phyloP scores from a whole-genome alignment of 2,113 vertebrate species.

The Megalops atlanticus region DNA sequence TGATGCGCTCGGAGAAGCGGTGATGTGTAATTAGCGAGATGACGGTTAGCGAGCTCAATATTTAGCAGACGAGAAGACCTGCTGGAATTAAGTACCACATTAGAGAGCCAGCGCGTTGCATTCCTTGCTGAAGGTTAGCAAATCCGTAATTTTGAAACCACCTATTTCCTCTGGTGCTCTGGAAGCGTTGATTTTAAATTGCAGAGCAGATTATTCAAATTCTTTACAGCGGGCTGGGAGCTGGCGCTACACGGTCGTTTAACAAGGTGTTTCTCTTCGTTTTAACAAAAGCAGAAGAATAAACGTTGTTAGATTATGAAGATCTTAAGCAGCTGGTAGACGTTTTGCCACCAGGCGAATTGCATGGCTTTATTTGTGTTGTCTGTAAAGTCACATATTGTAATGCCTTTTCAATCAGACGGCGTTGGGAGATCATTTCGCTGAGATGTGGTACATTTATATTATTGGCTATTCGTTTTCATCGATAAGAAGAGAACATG shows the following conservation, averaged over 20 bases:
- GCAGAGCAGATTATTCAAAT: not conserved
- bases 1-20: conserved; percentile 20
- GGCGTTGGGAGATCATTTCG: not conserved
- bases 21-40: conserved; percentile 17
- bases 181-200: not conserved
- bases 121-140: conserved; percentile 9
- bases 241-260: not conserved
- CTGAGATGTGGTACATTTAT: not conserved
- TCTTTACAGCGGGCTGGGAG: not conserved
- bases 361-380: conserved; percentile 16
- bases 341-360: not conserved
- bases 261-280: not conserved
- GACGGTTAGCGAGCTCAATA: not conserved
- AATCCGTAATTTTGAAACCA: conserved; percentile 3
- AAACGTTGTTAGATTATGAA: not conserved
- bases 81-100: not conserved
- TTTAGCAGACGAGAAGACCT: not conserved
- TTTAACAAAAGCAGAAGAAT: not conserved
- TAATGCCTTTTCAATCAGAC: not conserved
- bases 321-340: not conserved
- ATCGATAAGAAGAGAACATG: not conserved
- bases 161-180: not conserved
- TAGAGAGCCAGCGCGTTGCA: not conserved
- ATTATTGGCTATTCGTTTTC: not conserved
- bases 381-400: conserved; percentile 3